Percentiles rank a stretch among this genome's conserved stretches.
phyloP scores from a whole-genome alignment of 2,888 invertebrate genomes.

The Pristionchus japonicus region DNA sequence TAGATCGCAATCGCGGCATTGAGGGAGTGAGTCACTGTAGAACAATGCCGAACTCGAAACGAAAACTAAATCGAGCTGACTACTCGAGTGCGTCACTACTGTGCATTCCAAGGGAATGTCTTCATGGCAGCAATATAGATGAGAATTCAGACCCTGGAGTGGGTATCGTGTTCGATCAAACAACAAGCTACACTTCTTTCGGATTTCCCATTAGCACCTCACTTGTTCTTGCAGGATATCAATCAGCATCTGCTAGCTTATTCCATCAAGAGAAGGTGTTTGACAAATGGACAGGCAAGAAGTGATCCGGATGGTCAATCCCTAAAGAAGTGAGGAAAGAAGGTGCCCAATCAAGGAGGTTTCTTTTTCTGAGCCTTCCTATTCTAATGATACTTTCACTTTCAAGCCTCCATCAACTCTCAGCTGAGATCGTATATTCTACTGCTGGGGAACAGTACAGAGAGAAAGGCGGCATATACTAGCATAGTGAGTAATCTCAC shows the following conservation, averaged over 20 bases:
- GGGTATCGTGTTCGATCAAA: no score
- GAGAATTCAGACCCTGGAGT: no score
- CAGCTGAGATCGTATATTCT: background rate
- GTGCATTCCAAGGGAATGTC: no score
- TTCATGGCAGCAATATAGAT: background rate
- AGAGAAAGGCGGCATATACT: background rate
- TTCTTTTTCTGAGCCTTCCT: background rate
- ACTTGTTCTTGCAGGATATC: background rate
- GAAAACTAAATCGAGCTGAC: background rate
- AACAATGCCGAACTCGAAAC: background rate
- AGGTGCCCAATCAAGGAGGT: background rate
- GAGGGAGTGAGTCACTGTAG: background rate
- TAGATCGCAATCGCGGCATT: constrained; percentile 12
- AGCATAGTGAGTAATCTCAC: background rate
- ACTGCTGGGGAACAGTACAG: background rate
- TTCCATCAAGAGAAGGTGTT: background rate
- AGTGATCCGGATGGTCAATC: background rate
- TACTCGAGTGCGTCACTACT: no score
- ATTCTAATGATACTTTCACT: background rate
- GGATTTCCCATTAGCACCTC: background rate
- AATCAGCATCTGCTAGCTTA: background rate
- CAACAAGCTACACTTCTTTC: no score
- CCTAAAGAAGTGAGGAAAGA: background rate
- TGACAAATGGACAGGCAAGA: background rate
- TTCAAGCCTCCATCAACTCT: no score